phyloP scores from a whole-genome alignment of 2,888 invertebrate genomes.

The Andrena chrysosceles region DNA sequence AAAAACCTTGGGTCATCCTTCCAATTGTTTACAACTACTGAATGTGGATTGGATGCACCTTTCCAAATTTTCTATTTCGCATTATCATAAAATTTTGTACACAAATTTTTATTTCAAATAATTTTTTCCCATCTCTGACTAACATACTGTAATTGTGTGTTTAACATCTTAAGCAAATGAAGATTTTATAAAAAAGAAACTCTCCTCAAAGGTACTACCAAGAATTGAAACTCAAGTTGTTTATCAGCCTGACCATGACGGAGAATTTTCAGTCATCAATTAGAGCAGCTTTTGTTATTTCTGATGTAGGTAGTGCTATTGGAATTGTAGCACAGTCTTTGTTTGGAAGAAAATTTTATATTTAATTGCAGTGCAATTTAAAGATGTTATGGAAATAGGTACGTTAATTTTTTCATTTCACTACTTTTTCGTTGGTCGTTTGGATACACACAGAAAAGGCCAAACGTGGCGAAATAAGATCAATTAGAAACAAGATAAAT shows the following conservation, averaged over 20 bases:
- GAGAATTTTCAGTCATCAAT: not conserved
- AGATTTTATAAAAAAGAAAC: not conserved
- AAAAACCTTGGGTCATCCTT: too few relatives aligned
- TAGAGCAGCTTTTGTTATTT: not conserved
- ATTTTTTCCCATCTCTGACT: too few relatives aligned
- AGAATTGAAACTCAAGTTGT: slow-evolving; percentile 45
- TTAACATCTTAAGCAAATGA: too few relatives aligned
- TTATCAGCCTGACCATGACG: slow-evolving; percentile 36
- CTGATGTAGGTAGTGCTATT: not conserved
- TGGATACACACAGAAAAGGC: slow-evolving; percentile 13
- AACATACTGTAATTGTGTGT: too few relatives aligned
- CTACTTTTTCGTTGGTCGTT: not conserved
- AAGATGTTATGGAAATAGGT: not conserved
- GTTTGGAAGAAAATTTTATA: not conserved
- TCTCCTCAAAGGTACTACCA: slow-evolving; percentile 46
- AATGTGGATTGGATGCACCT: too few relatives aligned
- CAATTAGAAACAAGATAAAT: too few relatives aligned
- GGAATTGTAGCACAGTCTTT: not conserved
- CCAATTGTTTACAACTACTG: too few relatives aligned
- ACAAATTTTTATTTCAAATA: too few relatives aligned
- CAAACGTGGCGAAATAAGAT: slow-evolving; percentile 1
- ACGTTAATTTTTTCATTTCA: not conserved
- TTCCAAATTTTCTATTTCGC: too few relatives aligned
- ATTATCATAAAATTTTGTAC: too few relatives aligned
- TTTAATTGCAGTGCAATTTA: not conserved